phyloP scores from a whole-genome alignment of 2,113 vertebrate genomes.

The Pardalotus punctatus region DNA sequence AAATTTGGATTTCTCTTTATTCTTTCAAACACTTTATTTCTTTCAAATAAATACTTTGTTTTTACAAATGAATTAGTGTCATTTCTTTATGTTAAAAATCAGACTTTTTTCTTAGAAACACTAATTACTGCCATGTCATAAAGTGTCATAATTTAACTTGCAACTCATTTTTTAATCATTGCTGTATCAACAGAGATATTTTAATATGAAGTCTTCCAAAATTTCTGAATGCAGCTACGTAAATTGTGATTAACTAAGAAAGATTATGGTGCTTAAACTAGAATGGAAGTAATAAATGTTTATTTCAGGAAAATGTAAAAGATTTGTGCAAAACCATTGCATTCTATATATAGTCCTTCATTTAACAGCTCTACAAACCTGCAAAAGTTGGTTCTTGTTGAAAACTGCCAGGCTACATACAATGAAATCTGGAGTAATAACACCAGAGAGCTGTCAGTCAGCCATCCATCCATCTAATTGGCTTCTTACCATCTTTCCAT shows the following conservation, averaged over 20 bases:
- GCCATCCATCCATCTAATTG: conserved; percentile 99
- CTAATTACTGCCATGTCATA: conserved; percentile 34
- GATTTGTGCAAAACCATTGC: conserved; percentile 67
- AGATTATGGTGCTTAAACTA: conserved; percentile 46
- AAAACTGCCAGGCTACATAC: conserved; percentile 84
- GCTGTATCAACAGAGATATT: conserved; percentile 38
- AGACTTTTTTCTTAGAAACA: neutral
- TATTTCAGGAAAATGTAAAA: conserved; percentile 76
- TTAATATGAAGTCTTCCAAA: conserved; percentile 49
- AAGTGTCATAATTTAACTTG: neutral
- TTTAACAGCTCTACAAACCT: conserved; percentile 79
- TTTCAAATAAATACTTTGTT: neutral
- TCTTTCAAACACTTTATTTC: neutral
- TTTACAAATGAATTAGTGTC: neutral
- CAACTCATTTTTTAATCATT: conserved; percentile 63
- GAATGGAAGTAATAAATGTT: conserved; percentile 71
- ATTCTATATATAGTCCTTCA: conserved; percentile 77
- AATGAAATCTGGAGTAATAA: conserved; percentile 87
- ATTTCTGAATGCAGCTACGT: conserved; percentile 59
- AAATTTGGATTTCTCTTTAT: neutral
- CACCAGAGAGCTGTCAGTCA: conserved; percentile 99
- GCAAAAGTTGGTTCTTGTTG: conserved; percentile 82
- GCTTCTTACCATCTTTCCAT: conserved; percentile 99
- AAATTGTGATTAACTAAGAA: conserved; percentile 69
- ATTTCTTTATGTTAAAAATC: conserved; percentile 18